Base-by-base conservation (phyloP, 2,888 invertebrate species). In the Scelioninae gen. 2 region DNA sequence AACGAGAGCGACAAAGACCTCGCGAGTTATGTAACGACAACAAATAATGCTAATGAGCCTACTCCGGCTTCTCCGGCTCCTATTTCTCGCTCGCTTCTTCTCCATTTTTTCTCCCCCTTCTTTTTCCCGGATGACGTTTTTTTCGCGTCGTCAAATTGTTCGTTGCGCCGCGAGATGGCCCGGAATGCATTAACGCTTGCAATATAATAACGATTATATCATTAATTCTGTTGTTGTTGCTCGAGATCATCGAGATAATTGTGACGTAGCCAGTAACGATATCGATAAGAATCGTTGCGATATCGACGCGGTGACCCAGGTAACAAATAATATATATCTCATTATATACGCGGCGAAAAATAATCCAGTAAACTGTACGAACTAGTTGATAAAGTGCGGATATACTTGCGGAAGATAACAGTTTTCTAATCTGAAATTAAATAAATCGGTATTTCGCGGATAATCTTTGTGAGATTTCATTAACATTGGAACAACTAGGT, bases 31-130 rank as follows among this genome's bases (percentile, higher is more conserved):
- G 83, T 85, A 86, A 86, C 82, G 82, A 81, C 80, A 78, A 83
- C 83, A 85, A 85, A 85, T 85, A 85, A 85, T 84, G 83, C 83
- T 86, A 86, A 86, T 85, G 85, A 85, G 82, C 80, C 82, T 79
- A 80, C 82, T 80, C 78, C 79, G 79, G 80, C 81, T 82, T 78
- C 79, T 76, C 65, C 60, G 50, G 73, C 67, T 65, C 72, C 74
- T 74, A 39, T 52, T 58, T 63, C 78, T 77, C 73, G 15, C 35
- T 79, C 78, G 75, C 60, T 64, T 58, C 72, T 68, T 61, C 31
- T 77, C 73, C 19, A 46, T 63, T 68, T 78, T 78, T 75, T 50
- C 28, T 58, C 43, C 45, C 15, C 9, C 39, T 73, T 58, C 52
- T 78, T 80, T n/a, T 77, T 76, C 55, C 73, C 37, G 45, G 73